A percentile compares a stretch with the other conserved stretches of the same genome.
phyloP scores from a whole-genome alignment of 2,113 vertebrate genomes.

The Tichodroma muraria region DNA sequence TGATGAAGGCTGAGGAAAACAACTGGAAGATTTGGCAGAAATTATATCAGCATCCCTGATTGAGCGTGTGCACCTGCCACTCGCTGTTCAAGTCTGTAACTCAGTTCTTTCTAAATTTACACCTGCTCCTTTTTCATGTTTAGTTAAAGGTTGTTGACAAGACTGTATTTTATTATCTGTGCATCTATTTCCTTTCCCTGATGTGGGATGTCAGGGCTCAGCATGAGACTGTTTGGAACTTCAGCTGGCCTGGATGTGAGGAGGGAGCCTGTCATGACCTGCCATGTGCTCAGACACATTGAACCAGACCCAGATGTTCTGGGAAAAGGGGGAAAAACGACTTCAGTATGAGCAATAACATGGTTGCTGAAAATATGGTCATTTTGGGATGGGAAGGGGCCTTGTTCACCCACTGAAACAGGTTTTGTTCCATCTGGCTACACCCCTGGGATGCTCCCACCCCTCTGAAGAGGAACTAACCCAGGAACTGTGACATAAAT shows the following conservation, averaged over 20 bases:
- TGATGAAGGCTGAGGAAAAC: conserved; percentile 36
- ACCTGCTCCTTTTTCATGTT: background rate
- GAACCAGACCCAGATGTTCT: background rate
- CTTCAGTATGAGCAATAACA: background rate
- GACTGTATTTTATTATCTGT: background rate
- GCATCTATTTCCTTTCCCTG: background rate
- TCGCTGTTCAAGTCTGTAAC: background rate
- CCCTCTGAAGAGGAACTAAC: background rate
- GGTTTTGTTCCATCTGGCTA: background rate
- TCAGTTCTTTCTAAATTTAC: conserved; percentile 30
- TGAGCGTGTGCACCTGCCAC: conserved; percentile 31
- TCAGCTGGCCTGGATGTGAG: background rate
- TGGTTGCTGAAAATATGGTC: background rate
- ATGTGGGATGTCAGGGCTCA: background rate
- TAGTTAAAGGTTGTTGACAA: conserved; percentile 9
- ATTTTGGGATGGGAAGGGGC: background rate
- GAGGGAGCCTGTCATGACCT: background rate
- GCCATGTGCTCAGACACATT: background rate
- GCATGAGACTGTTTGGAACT: background rate
- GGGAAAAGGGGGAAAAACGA: background rate
- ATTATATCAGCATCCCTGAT: background rate
- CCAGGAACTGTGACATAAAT: background rate
- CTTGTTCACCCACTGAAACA: background rate
- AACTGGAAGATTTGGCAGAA: conserved; percentile 39
- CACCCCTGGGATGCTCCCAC: background rate